Conservation (phyloP, 2,113 vertebrate genomes). For the Cephalopholis sonnerati region DNA sequence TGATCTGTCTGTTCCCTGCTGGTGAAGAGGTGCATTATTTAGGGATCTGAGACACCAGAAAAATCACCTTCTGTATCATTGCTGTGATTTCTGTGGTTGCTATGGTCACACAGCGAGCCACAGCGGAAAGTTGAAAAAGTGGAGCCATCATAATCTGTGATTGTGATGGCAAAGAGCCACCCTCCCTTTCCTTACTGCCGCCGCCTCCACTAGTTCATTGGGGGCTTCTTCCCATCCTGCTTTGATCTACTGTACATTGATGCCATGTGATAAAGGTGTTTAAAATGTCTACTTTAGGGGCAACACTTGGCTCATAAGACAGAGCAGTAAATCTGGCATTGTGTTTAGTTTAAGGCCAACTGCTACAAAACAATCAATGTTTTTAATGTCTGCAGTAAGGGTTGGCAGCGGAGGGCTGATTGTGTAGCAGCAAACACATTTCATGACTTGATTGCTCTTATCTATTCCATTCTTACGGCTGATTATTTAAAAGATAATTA, state of each 20-base stretch:
- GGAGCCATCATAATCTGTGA: neutral
- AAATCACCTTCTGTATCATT: neutral
- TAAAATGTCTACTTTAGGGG: neutral
- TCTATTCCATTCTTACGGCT: constrained; percentile 21
- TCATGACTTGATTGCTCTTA: constrained; percentile 13
- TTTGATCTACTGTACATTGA: neutral
- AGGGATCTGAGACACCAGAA: neutral
- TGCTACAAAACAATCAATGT: neutral
- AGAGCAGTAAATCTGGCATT: neutral
- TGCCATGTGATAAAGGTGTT: neutral
- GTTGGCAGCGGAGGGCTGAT: neutral
- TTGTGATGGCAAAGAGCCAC: neutral
- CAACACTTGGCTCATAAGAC: neutral
- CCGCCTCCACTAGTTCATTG: neutral
- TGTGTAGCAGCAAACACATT: constrained; percentile 1
- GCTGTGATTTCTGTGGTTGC: neutral
- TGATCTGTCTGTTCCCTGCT: neutral
- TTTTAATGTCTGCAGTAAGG: neutral
- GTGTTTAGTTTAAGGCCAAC: neutral
- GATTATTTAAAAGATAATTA: constrained; percentile 43
- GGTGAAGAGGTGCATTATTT: neutral
- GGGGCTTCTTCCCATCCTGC: neutral
- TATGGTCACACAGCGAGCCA: neutral
- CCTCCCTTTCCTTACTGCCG: neutral
- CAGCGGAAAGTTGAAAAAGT: neutral